Conservation (phyloP, 2,113 vertebrate species). For the Parotia lawesii region DNA sequence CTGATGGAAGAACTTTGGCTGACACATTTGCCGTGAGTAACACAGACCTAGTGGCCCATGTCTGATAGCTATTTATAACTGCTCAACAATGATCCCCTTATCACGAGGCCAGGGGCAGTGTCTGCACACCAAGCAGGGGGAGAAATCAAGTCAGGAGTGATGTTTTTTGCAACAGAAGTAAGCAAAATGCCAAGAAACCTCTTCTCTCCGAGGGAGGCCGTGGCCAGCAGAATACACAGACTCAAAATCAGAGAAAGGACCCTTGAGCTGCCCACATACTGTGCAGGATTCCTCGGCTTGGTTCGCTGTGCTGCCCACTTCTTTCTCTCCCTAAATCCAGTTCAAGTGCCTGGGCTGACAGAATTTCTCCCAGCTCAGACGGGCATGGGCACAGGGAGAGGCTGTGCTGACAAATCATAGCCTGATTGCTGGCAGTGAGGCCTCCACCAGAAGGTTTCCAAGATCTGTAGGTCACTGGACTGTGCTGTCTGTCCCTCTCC, state of each 20-base stretch:
- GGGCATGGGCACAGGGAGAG: neutral
- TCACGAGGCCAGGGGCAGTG: neutral
- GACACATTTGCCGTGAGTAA: neutral
- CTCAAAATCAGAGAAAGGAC: neutral
- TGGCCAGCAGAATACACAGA: neutral
- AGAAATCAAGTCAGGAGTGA: neutral
- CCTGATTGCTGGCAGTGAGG: neutral
- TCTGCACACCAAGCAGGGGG: neutral
- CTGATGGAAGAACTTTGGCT: conserved; percentile 25
- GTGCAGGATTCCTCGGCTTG: neutral
- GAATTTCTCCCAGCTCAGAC: neutral
- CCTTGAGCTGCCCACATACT: neutral
- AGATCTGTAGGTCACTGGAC: neutral
- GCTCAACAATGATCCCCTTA: neutral
- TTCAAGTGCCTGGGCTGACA: neutral
- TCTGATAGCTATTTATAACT: conserved; percentile 42
- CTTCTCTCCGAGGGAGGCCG: neutral
- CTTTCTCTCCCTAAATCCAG: neutral
- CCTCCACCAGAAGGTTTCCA: neutral
- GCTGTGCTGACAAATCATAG: neutral
- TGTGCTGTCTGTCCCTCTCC: neutral
- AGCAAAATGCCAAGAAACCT: neutral
- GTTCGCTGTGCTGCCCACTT: neutral
- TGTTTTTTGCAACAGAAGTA: neutral
- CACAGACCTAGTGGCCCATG: neutral